Percentiles rank a stretch among this genome's conserved stretches.
Evolutionary conservation across 2,888 invertebrate species (phyloP).

Genomic region (Acanthosoma haemorrhoidale): DNA sequence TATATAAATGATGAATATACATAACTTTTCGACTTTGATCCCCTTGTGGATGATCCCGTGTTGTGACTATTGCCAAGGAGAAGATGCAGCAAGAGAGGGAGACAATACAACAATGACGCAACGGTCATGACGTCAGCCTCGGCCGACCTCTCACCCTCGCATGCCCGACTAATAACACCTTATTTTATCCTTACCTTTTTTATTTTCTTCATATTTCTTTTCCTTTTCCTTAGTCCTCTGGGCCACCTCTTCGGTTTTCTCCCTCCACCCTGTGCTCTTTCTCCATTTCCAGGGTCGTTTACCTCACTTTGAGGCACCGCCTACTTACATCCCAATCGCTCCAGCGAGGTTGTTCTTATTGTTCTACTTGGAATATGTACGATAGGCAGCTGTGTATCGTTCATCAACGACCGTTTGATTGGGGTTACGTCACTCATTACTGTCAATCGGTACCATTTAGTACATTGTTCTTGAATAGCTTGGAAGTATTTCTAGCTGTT

Average conservation of each 20-base stretch:
- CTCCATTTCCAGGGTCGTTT: not conserved
- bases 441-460: not conserved
- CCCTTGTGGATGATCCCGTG: no score
- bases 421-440: not conserved
- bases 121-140: not conserved
- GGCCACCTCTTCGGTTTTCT: not conserved
- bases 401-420: not conserved
- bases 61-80: no score
- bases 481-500: no score
- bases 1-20: no score
- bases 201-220: slow-evolving; percentile 10
- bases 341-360: not conserved
- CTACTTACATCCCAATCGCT: not conserved
- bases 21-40: no score
- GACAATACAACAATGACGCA: not conserved
- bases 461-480: no score
- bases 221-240: not conserved
- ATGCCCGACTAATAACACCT: slow-evolving; percentile 8
- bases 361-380: no score
- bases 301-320: not conserved
- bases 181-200: slow-evolving; percentile 1
- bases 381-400: not conserved
- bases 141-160: not conserved
- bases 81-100: not conserved
- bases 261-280: not conserved